These are phyloP conservation scores for Gymnogyps californianus DNA, from an alignment of 2,113 vertebrate genomes.

Conservation along the genomic window DNA sequence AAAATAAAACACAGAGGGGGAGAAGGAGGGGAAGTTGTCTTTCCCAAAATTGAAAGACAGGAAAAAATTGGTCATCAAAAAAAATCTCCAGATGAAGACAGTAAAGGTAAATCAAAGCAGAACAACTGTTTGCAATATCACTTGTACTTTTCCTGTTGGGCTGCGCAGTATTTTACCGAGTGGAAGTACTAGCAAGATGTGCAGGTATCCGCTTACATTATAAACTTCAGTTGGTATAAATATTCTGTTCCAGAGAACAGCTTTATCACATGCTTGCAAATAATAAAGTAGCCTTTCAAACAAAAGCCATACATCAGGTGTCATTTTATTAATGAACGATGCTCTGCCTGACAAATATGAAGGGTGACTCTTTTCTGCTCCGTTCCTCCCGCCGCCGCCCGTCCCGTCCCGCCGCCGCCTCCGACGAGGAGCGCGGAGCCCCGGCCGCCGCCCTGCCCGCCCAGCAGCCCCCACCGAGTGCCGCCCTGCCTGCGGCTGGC, in stretches of 20 bases:
- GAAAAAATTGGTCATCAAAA: background rate
- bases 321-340: background rate
- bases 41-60: constrained; percentile 7
- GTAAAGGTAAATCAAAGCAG: constrained; percentile 61
- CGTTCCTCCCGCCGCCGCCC: background rate
- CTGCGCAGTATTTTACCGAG: background rate
- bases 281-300: constrained; percentile 12
- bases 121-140: constrained; percentile 36
- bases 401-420: background rate
- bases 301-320: constrained; percentile 22
- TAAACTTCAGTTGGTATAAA: background rate
- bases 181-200: constrained; percentile 25
- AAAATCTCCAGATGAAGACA: constrained; percentile 36
- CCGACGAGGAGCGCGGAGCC: background rate
- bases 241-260: background rate
- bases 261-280: background rate
- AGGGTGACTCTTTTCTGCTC: background rate
- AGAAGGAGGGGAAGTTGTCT: background rate
- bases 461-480: background rate
- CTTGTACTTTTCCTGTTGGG: constrained; percentile 24
- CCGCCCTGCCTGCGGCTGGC: background rate
- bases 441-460: background rate
- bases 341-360: background rate
- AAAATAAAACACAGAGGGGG: background rate
- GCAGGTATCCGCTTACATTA: constrained; percentile 32